A percentile compares a stretch with the other conserved stretches of the same genome.
Evolutionary conservation across 2,888 invertebrate genomes (phyloP).

Genomic region (Tachystola acroxantha): DNA sequence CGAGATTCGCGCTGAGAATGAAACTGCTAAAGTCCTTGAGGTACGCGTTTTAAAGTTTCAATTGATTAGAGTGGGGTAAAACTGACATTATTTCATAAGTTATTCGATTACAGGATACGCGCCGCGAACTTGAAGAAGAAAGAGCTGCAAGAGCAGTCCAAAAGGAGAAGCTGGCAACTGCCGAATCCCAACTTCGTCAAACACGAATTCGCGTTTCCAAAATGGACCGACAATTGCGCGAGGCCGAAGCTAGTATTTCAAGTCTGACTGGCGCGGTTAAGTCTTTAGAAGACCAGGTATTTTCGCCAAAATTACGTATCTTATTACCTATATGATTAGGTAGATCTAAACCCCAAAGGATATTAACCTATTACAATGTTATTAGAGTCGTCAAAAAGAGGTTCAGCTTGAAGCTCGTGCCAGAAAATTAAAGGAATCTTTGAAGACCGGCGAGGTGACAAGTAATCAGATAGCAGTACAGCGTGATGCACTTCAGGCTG

Average conservation of each 20-base stretch:
- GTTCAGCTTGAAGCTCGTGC: constrained; percentile 63
- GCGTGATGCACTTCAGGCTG: constrained; percentile 48
- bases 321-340: background rate
- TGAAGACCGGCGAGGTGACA: constrained; percentile 63
- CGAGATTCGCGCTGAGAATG: constrained; percentile 31
- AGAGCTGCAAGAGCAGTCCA: constrained; percentile 32
- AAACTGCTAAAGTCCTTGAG: constrained; percentile 36
- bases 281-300: constrained; percentile 63
- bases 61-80: background rate
- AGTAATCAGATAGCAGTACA: constrained; percentile 54
- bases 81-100: background rate
- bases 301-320: background rate
- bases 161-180: constrained; percentile 50
- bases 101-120: constrained; percentile 31
- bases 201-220: constrained; percentile 50
- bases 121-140: constrained; percentile 56
- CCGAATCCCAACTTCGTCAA: constrained; percentile 56
- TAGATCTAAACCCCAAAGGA: no score
- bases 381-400: constrained; percentile 64
- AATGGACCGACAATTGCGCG: constrained; percentile 65
- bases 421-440: constrained; percentile 60
- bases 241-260: constrained; percentile 62
- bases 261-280: constrained; percentile 63
- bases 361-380: no score
- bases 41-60: constrained; percentile 31